These are phyloP conservation scores for Ispidina lecontei DNA, from an alignment of 2,797 vertebrate genomes.

Conservation along the genomic window DNA sequence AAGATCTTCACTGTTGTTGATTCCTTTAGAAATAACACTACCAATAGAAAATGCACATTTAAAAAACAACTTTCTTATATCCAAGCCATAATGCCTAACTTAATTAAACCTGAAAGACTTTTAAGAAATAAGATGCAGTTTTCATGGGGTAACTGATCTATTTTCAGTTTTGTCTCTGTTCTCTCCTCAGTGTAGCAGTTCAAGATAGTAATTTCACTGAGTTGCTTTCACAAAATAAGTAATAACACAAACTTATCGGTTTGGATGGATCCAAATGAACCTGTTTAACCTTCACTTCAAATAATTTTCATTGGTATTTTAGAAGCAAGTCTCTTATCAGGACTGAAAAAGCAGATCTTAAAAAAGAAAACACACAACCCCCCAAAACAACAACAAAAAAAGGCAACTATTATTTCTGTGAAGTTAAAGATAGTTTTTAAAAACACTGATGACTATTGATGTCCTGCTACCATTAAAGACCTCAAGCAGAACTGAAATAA, in stretches of 20 bases:
- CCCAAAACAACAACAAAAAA: not conserved
- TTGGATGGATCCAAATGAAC: not conserved
- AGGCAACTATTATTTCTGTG: not conserved
- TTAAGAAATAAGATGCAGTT: conserved; percentile 1
- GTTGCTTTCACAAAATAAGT: not conserved
- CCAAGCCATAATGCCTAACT: not conserved
- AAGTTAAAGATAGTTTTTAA: not conserved
- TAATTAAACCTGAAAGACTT: conserved; percentile 28
- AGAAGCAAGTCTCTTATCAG: not conserved
- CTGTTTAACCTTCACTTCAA: not conserved
- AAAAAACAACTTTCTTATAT: not conserved
- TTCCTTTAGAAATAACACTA: not conserved
- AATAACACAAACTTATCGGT: not conserved
- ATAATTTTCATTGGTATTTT: not conserved
- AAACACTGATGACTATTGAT: not conserved
- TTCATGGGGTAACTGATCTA: not conserved
- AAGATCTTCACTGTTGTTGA: not conserved
- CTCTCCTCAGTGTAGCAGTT: not conserved
- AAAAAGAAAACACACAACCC: not conserved
- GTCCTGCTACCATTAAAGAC: not conserved
- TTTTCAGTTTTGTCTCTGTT: not conserved
- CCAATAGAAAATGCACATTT: not conserved
- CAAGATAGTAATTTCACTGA: not conserved
- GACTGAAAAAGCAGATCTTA: not conserved
- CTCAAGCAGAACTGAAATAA: not conserved